phyloP scores from a whole-genome alignment of 2,113 vertebrate genomes.

The Callospermophilus lateralis region DNA sequence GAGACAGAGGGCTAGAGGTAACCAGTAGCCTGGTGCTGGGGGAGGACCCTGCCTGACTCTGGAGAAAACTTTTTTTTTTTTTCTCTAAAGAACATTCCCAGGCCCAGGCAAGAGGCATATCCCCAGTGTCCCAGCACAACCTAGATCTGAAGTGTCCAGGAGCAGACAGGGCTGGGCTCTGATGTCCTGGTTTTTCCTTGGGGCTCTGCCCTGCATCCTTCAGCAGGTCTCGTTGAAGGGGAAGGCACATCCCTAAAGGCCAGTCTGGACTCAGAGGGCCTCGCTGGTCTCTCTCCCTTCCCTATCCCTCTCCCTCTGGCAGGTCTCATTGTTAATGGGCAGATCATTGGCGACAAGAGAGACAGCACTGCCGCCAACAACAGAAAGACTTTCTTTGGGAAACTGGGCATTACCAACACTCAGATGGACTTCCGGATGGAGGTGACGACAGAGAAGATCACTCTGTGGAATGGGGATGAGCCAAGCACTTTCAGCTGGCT shows the following conservation, averaged over 20 bases:
- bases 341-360: conserved; percentile 94
- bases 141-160: neutral
- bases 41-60: neutral
- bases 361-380: conserved; percentile 79
- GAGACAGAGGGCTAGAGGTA: neutral
- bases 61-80: neutral
- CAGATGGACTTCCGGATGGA: conserved; percentile 89
- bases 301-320: neutral
- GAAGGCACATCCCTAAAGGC: neutral
- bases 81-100: neutral
- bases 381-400: conserved; percentile 94
- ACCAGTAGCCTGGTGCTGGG: neutral
- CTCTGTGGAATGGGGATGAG: conserved; percentile 86
- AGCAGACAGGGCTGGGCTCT: neutral
- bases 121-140: neutral
- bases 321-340: conserved; percentile 95
- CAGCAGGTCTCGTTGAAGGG: neutral
- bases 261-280: neutral
- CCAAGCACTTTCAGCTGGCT: conserved; percentile 90
- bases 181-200: neutral
- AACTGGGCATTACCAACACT: conserved; percentile 92
- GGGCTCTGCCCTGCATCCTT: neutral
- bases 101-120: neutral
- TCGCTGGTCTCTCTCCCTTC: neutral
- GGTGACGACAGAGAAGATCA: conserved; percentile 91